Evolutionary conservation across 2,797 vertebrate genomes (phyloP).

Genomic region (Rhabdophis nuchalis): DNA sequence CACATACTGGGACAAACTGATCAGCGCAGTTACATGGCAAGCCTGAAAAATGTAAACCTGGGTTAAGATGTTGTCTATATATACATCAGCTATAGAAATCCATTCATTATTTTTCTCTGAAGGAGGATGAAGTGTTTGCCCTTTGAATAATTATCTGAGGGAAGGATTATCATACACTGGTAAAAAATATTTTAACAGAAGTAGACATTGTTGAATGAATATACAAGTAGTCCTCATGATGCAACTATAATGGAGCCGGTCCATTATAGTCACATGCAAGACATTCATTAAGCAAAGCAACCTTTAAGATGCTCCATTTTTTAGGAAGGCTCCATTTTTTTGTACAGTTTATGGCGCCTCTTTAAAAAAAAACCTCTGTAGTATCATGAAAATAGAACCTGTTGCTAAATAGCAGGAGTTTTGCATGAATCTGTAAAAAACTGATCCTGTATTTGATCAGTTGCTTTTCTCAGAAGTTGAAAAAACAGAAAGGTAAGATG

Average conservation of each 20-base stretch:
- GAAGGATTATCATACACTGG: background rate
- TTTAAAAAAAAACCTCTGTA: background rate
- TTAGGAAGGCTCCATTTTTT: background rate
- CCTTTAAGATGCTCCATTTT: background rate
- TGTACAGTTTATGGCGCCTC: background rate
- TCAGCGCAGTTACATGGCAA: conserved; percentile 91
- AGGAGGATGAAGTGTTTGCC: background rate
- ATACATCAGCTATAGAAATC: background rate
- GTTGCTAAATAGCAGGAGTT: background rate
- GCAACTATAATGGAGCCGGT: background rate
- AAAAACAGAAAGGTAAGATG: background rate
- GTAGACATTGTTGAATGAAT: background rate
- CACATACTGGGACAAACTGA: conserved; percentile 92
- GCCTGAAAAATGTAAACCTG: conserved; percentile 69
- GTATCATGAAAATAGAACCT: background rate
- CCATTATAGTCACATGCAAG: background rate
- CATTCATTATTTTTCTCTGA: background rate
- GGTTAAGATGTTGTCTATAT: background rate
- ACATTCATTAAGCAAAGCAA: background rate
- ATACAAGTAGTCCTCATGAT: background rate
- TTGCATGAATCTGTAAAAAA: background rate
- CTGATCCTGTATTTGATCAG: background rate
- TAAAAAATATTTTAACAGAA: background rate
- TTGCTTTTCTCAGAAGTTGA: background rate
- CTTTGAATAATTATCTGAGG: background rate